Percentiles rank a stretch among this genome's conserved stretches.
phyloP scores from a whole-genome alignment of 2,888 invertebrate species.

The Apocheima hispidaria region DNA sequence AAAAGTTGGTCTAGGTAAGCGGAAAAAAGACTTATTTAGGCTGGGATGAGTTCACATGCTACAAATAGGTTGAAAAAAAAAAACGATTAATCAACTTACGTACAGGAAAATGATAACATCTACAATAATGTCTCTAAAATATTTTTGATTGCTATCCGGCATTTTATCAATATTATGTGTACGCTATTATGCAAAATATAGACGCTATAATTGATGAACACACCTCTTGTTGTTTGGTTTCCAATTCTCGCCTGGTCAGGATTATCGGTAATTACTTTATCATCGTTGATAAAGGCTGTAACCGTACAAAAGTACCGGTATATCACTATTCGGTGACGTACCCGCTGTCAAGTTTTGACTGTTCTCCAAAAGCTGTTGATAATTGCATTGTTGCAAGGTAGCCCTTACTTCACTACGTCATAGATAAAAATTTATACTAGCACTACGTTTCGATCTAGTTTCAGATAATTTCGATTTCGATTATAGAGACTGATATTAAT shows the following conservation, averaged over 20 bases:
- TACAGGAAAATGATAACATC: conserved; percentile 2
- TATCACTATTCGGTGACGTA: not conserved
- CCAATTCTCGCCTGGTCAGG: not conserved
- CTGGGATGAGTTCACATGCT: too few relatives aligned
- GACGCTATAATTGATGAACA: conserved; percentile 1
- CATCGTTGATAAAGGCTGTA: conserved; percentile 1
- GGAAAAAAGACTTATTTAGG: too few relatives aligned
- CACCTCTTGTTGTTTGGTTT: not conserved
- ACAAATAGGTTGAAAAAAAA: not conserved
- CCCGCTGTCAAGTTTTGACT: not conserved
- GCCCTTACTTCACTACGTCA: not conserved
- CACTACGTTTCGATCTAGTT: not conserved
- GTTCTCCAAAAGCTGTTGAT: too few relatives aligned
- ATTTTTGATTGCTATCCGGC: not conserved
- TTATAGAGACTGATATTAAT: not conserved
- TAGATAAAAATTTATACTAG: too few relatives aligned
- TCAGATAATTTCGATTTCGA: conserved; percentile 1
- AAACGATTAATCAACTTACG: not conserved
- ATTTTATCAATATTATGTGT: conserved; percentile 11
- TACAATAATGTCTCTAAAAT: not conserved
- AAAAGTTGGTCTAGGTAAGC: too few relatives aligned
- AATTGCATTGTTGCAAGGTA: not conserved
- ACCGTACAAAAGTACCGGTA: not conserved
- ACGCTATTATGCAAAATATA: conserved; percentile 9
- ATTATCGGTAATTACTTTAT: conserved; percentile 6